Evolutionary conservation across 2,113 vertebrate species (phyloP), one percentile per base, ranked within the genome.

Genomic region (Erinaceus europaeus): DNA sequence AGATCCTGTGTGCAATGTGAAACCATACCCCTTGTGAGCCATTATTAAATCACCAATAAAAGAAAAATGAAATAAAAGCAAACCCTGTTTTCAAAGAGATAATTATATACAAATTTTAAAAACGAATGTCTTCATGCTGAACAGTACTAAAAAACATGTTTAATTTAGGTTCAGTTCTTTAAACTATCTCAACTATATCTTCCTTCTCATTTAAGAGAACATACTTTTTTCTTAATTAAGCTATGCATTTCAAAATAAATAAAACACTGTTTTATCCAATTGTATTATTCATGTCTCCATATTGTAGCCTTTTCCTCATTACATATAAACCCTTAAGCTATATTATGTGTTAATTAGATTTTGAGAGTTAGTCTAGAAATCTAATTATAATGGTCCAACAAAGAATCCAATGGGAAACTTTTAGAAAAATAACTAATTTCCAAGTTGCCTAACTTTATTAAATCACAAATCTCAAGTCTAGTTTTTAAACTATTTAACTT

Each of bases 311-410:
- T 53, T 79, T 44, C 25, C 27, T 86, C 14, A 62, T 78, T 68
- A 83, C 14, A 46, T 48, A 42, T 44, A 75, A 90, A 77, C 7
- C 25, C 40, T 52, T 75, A 83, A 88, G 38, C 1, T 59, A 27
- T 78, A 65, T 57, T 42, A 61, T 32, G 3, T 59, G 23, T 50
- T 85, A 84, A 91, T 52, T 78, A 77, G 27, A 42, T 27, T 74
- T 92, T 61, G 65, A 40, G 93, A 77, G 27, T 80, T 90, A 64
- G 12, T 72, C 40, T 84, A 57, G 27, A 90, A 86, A 59, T 73
- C 32, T 89, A 86, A 80, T 40, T 59, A 77, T 27, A 84, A 3
- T 79, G 44, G 38, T 90, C 34, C 82, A 81, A 34, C 6, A 65
- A 40, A 5, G 29, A 27, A 67, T 68, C 90, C 29, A 76, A 32